Base-by-base conservation (phyloP, 2,113 vertebrate genomes). In the Pygoscelis antarcticus region DNA sequence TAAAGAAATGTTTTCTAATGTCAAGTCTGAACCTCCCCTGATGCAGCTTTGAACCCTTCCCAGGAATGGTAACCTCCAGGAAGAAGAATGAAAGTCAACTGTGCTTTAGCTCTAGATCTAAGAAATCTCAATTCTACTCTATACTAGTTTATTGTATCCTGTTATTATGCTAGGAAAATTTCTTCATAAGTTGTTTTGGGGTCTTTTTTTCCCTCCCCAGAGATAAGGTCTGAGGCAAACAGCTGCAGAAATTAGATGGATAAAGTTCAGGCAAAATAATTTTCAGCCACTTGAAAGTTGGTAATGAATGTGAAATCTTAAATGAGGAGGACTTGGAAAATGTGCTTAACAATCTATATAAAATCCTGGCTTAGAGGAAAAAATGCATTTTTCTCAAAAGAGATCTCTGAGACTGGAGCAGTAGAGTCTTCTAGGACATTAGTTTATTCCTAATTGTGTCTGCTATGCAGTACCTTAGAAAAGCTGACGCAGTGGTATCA, bases 401-500 rank as follows among this genome's bases (percentile, higher is more conserved):
- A 94, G 11, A 71, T 85, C 54, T 89, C 68, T 74, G 49, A 93
- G 90, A 68, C 7, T 44, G n/a, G 17, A 90, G 84, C 92, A 85
- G 21, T 75, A 81, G 42, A 79, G 21, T 95, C 70, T 95, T 42
- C 42, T 75, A 96, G 79, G 32, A 77, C 49, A 90, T 94, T 93
- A 94, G 32, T 64, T 97, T 94, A 93, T 96, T 96, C 93, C 96
- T 98, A 98, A 97, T 97, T 97, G 61, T 88, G 40, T 97, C 95
- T 97, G 61, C 65, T 96, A 69, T 89, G 83, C 40, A 92, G 74
- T 94, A 83, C 4, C 58, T 96, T 84, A 88, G 83, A 96, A 97
- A 95, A 97, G 82, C 85, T 97, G 93, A 90, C 40, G 61, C 55
- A 97, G 57, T 87, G 42, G 26, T 96, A 90, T 87, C 77, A 96